Evolutionary conservation across 2,113 vertebrate species (phyloP).

Genomic region (Centropus bengalensis): DNA sequence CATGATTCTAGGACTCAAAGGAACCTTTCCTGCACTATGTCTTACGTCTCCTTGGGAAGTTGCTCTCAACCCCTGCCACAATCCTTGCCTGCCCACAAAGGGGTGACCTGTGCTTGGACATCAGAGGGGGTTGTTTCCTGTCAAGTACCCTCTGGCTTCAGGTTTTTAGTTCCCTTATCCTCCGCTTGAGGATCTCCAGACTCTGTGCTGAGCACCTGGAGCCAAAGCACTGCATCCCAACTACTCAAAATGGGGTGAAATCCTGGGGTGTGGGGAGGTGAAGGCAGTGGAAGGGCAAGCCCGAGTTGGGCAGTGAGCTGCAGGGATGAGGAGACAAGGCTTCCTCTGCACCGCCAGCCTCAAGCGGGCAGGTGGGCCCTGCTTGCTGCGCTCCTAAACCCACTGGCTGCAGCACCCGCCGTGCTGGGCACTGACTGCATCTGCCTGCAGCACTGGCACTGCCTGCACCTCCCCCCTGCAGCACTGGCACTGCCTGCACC

Average conservation of each 20-base stretch:
- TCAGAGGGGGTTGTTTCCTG: fast-evolving
- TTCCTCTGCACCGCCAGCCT: neutral
- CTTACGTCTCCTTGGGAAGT: fast-evolving
- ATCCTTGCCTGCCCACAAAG: neutral
- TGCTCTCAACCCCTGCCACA: neutral
- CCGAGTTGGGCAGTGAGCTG: fast-evolving
- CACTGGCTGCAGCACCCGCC: neutral
- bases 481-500: too few relatives aligned
- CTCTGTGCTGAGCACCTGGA: fast-evolving
- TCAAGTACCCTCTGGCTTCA: fast-evolving
- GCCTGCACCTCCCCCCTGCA: neutral
- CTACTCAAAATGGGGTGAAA: fast-evolving
- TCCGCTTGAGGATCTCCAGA: too few relatives aligned
- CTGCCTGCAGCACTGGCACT: neutral
- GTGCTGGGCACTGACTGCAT: neutral
- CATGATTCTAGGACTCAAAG: neutral
- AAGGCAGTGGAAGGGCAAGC: neutral
- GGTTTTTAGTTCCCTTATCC: too few relatives aligned
- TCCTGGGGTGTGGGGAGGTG: neutral
- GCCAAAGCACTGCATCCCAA: neutral
- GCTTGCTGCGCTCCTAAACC: neutral
- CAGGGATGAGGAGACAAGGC: too few relatives aligned
- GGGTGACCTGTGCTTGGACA: neutral
- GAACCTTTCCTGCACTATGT: neutral
- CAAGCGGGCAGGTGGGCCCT: too few relatives aligned